Evolutionary conservation across 2,888 invertebrate species (phyloP).

Genomic region (Zhuqinia jingwanae): DNA sequence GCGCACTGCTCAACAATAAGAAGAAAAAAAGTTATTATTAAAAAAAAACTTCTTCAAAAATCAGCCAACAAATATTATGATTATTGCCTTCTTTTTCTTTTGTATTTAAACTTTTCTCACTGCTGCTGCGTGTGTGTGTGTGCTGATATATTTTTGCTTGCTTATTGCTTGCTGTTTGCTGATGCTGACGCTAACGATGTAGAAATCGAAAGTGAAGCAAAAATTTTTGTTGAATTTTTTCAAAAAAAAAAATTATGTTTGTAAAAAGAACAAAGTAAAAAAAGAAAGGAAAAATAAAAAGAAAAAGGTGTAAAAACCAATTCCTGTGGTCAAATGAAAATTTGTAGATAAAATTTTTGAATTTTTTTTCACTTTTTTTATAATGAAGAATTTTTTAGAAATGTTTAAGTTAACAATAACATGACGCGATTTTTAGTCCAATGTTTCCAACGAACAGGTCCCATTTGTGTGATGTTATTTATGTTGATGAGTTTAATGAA

Average conservation of each 20-base stretch:
- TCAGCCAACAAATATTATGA: slow-evolving; percentile 43
- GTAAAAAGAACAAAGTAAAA: no score
- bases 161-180: no score
- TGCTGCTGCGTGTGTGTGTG: no score
- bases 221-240: slow-evolving; percentile 66
- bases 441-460: slow-evolving; percentile 60
- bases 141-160: neutral
- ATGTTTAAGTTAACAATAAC: slow-evolving; percentile 30
- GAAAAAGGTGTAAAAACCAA: slow-evolving; percentile 50
- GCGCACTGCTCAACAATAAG: slow-evolving; percentile 30
- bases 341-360: neutral
- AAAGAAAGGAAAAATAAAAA: slow-evolving; percentile 16
- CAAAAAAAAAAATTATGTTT: no score
- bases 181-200: slow-evolving; percentile 52
- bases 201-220: slow-evolving; percentile 70
- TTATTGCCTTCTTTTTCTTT: slow-evolving; percentile 35
- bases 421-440: slow-evolving; percentile 61
- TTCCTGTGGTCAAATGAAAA: slow-evolving; percentile 46
- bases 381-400: neutral
- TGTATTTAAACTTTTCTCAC: slow-evolving; percentile 38
- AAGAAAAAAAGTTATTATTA: slow-evolving; percentile 25
- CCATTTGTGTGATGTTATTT: slow-evolving; percentile 49
- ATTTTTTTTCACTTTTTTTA: slow-evolving; percentile 35
- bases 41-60: slow-evolving; percentile 13
- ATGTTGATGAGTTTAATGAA: neutral